Evolutionary conservation across 1,140 invertebrate species (phyloP).

Genomic region (Dendroctonus valens): DNA sequence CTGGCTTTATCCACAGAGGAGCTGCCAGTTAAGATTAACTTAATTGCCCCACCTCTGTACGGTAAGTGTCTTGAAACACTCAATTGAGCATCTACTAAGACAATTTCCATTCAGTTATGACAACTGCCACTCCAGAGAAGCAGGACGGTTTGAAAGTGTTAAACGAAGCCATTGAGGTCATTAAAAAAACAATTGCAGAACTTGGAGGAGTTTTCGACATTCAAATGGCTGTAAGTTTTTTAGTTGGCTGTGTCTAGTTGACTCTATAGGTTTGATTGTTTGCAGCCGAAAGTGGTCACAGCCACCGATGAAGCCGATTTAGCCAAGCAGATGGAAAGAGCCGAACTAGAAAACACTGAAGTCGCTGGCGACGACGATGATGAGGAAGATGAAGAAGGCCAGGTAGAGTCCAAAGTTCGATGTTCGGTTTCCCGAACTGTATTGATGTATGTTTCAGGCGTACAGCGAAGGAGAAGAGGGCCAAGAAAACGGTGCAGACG

Average conservation of each 20-base stretch:
- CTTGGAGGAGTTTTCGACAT: conserved; percentile 91
- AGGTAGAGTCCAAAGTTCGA: no score
- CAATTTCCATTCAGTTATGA: conserved; percentile 76
- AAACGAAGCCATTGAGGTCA: conserved; percentile 84
- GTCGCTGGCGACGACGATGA: no score
- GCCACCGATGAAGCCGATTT: conserved; percentile 96
- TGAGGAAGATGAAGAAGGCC: no score
- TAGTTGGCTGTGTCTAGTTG: not conserved
- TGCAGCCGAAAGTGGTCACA: conserved; percentile 95
- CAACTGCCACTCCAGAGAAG: conserved; percentile 95
- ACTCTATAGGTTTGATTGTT: conserved; percentile 21
- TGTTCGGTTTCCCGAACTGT: conserved; percentile 37
- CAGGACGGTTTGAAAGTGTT: conserved; percentile 87
- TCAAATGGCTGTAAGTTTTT: conserved; percentile 83
- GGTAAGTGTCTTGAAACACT: conserved; percentile 55
- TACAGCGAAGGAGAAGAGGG: no score
- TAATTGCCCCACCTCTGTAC: conserved; percentile 97
- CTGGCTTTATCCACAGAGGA: conserved; percentile 90
- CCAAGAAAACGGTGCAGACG: no score
- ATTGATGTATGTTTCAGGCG: no score
- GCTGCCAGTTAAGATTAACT: conserved; percentile 97
- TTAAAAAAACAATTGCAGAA: conserved; percentile 79
- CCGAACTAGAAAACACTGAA: no score
- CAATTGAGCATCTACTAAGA: not conserved
- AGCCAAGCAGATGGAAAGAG: conserved; percentile 62